Evolutionary conservation across 2,113 vertebrate species (phyloP).

Genomic region (Rhinopithecus roxellana): DNA sequence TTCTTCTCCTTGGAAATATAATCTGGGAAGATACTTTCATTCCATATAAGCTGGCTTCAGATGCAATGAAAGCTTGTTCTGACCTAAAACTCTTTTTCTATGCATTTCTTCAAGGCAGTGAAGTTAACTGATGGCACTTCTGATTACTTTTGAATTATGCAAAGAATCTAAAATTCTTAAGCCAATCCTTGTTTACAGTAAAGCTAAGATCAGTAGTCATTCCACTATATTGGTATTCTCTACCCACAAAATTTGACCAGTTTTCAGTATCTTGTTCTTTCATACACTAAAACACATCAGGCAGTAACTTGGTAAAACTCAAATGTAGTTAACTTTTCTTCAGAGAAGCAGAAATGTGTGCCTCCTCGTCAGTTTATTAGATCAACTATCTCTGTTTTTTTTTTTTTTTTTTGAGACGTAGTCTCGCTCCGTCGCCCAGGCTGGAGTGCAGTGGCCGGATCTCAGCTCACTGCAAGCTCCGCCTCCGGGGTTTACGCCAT

Average conservation of each 20-base stretch:
- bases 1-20: not conserved
- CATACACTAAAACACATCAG: not conserved
- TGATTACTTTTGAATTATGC: not conserved
- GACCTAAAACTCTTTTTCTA: not conserved
- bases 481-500: no score
- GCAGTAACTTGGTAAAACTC: not conserved
- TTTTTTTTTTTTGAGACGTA: not conserved
- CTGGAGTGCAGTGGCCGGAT: no score
- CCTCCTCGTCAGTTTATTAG: not conserved
- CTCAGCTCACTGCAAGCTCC: no score
- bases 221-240: not conserved
- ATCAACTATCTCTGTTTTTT: not conserved
- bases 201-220: not conserved
- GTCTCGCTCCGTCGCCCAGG: no score
- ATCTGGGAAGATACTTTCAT: not conserved
- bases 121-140: not conserved
- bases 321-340: not conserved
- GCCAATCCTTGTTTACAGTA: not conserved
- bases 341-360: not conserved
- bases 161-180: slow-evolving; percentile 10
- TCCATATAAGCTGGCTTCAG: not conserved
- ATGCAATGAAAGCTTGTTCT: not conserved
- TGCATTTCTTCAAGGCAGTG: not conserved
- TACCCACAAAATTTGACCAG: not conserved
- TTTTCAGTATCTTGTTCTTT: not conserved